These are phyloP conservation scores for Sphaerophoria rueppellii DNA, from an alignment of 2,888 invertebrate species.

Conservation along the genomic window DNA sequence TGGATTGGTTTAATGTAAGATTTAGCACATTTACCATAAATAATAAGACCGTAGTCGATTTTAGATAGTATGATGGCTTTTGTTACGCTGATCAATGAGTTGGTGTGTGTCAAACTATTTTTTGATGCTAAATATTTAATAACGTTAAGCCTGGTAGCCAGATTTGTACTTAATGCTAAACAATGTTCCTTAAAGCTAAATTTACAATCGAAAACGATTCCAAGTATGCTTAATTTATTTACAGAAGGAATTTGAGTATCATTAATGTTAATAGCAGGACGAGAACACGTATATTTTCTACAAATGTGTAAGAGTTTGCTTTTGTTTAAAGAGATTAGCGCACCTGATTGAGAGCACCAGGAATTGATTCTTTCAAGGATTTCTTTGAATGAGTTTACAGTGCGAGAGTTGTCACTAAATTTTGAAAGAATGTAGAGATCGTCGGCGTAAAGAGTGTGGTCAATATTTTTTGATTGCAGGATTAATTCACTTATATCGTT, in stretches of 20 bases:
- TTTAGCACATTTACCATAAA: constrained; percentile 1
- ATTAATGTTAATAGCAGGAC: background rate
- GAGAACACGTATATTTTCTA: background rate
- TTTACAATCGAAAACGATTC: too few species aligned
- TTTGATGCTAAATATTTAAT: too few species aligned
- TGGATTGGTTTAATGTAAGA: background rate
- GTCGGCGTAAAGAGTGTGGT: background rate
- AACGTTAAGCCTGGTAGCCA: too few species aligned
- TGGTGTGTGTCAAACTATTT: background rate
- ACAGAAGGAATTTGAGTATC: too few species aligned
- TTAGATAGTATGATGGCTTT: constrained; percentile 1
- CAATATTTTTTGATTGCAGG: background rate
- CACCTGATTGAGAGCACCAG: background rate
- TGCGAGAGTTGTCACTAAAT: background rate
- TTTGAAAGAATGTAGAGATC: background rate
- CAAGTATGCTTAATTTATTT: too few species aligned
- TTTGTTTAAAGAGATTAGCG: background rate
- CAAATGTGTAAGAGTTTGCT: background rate
- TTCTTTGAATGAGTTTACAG: background rate
- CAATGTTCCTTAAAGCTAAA: too few species aligned
- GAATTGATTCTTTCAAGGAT: background rate
- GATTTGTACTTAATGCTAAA: too few species aligned
- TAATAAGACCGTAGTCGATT: background rate
- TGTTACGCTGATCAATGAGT: constrained; percentile 3
- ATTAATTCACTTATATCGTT: background rate